Evolutionary conservation across 2,888 invertebrate species (phyloP), one percentile per base, ranked within the genome.

Genomic region (Orthosia incerta): DNA sequence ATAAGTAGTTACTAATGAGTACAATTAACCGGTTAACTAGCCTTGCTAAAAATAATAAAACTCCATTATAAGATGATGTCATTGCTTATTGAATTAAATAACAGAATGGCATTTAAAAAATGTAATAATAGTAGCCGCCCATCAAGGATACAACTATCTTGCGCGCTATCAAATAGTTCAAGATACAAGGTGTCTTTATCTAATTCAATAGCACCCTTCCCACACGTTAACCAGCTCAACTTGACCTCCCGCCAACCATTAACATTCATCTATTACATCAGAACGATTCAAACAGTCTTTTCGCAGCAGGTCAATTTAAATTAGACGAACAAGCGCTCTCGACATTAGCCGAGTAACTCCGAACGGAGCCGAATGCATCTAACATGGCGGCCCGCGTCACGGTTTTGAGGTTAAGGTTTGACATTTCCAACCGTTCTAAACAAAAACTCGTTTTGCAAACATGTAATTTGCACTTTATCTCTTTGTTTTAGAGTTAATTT

Each of bases 391-490:
- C 91, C 86, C 55, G 70, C 94, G 93, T 94, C 95, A 95, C 92
- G 94, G 94, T 95, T 96, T 96, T 95, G 95, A 96, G 96, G 96
- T 96, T 95, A 96, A 96, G 96, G 96, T 95, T 95, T 95, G 95
- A 94, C 94, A 95, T 96, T 95, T 95, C 91, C 90, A 92, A 90
- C 90, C 92, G 91, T 92, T 93, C 92, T 92, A 93, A 93, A 89
- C 89, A 87, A 88, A 90, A 89, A 84, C 77, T 83, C 87, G 84
- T 83, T 81, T 81, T 50, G 50, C 45, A 39, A 75, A 71, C 59
- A 68, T 50, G 76, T 76, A 82, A 82, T 76, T 86, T 85, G 75
- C 78, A 71, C 84, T 80, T 72, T 91, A 89, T 80, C 31, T 0
- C 53, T 2, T 61, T 9, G 70, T n/a, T 63, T 85, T 92, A 92